phyloP scores from a whole-genome alignment of 2,113 vertebrate species.

The Xiphophorus couchianus region DNA sequence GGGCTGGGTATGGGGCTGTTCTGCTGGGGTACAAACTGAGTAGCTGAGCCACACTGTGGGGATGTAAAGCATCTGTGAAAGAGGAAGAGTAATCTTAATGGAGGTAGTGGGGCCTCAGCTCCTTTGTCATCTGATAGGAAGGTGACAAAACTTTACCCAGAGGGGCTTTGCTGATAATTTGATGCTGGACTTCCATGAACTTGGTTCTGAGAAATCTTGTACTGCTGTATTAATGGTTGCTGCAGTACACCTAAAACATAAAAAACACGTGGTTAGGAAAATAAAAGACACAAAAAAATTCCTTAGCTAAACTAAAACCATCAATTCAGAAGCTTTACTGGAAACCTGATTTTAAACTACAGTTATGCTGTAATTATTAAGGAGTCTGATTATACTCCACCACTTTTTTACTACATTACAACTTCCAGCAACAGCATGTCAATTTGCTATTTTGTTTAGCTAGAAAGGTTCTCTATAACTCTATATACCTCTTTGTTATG shows the following conservation, averaged over 20 bases:
- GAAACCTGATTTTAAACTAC: not conserved
- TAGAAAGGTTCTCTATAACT: too few species aligned
- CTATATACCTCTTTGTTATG: too few species aligned
- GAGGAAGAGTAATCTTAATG: constrained; percentile 20
- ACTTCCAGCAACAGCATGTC: too few species aligned
- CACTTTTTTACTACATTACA: too few species aligned
- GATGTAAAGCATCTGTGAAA: constrained; percentile 90
- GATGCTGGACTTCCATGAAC: constrained; percentile 96
- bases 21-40: constrained; percentile 92
- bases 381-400: too few species aligned
- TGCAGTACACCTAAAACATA: constrained; percentile 86
- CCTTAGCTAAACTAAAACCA: constrained; percentile 5
- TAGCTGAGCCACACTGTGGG: constrained; percentile 90
- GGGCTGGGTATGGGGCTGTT: constrained; percentile 97
- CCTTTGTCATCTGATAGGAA: constrained; percentile 9
- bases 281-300: not conserved
- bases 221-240: constrained; percentile 90
- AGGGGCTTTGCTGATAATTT: constrained; percentile 97
- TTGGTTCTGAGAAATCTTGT: constrained; percentile 96
- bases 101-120: not conserved
- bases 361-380: too few species aligned
- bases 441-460: too few species aligned
- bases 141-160: constrained; percentile 84
- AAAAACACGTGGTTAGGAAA: not conserved
- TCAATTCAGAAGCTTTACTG: not conserved